Evolutionary conservation across 2,113 vertebrate genomes (phyloP), one percentile per base, ranked within the genome.

Genomic region (Argyrosomus japonicus): DNA sequence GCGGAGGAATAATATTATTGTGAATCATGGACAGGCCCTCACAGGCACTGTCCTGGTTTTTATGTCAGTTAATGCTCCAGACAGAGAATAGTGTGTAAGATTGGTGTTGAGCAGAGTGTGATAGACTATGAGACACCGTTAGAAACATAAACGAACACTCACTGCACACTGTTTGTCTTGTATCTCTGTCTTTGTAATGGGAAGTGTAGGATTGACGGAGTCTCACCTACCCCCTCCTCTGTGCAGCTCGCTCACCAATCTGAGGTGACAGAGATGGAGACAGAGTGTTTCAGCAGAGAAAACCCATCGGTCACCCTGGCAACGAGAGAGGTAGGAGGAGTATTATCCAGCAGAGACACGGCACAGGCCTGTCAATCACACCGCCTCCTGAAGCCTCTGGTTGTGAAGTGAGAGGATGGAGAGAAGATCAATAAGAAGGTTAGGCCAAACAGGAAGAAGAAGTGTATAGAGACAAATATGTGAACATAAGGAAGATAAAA

Each of bases 221-320:
- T 82, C 79, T 91, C 76, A 68, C 69, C 63, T 54, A 25, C 47
- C 67, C 7, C 62, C 65, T 68, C 63, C 54, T 40, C 70, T 61
- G 82, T 62, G 65, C 13, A 29, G 5, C 68, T 50, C 61, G 2
- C 81, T 75, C 87, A 68, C 72, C 62, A 75, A 78, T 86, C 77
- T 77, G 83, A 89, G 84, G 87, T 84, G 91, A 89, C 87, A 83
- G 68, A 88, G 84, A 89, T 76, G 62, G 84, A 91, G 87, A 91
- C 57, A 0, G 60, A 91, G 82, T 62, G 82, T 89, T 91, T 91
- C 60, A 21, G 68, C 77, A 45, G 63, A 88, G 88, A 88, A 91
- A 91, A 85, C 85, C 81, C 90, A 91, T 93, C 89, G 83, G 89
- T 94, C 93, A 92, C 92, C 90, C 70, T 89, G 88, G 92, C 86